Base-by-base conservation (phyloP, 2,797 vertebrate genomes). In the Acropternis orthonyx region DNA sequence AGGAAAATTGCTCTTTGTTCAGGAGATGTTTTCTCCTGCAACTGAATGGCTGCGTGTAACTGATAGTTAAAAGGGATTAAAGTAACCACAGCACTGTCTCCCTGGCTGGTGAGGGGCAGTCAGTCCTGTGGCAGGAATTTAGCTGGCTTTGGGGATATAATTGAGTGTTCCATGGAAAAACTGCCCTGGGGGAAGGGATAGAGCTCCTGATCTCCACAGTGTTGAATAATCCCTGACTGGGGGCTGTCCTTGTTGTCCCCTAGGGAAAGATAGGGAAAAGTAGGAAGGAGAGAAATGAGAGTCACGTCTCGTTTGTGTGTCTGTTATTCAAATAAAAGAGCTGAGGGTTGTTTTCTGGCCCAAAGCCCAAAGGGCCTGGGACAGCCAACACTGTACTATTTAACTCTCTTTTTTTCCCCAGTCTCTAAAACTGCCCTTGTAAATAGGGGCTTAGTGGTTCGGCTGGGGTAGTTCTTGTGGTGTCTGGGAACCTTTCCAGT, bases 291-390 rank as follows among this genome's bases (percentile, higher is more conserved):
- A 58, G 39, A 56, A 93, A 36, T 32, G 23, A 34, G 71, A 59
- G 61, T 55, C 23, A 2, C 74, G 76, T 65, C 37, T 41, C 62
- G 23, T 65, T 44, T n/a, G 41, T 75, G 44, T 71, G 49, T 41
- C 65, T 89, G 69, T 58, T 87, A 20, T 8, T 73, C 59, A 51
- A 68, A 76, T 49, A 68, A 80, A 89, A 63, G 61, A 65, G 55
- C 78, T 74, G 78, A 68, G 89, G 65, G 54, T 43, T 81, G 59
- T 41, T 46, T 46, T 36, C 89, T 93, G 92, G 94, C 94, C 73
- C 4, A 14, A 76, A 84, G 94, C 94, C 92, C 82, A 18, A 76
- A 55, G 30, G 82, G 55, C 59, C 51, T 65, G 41, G 74, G 78
- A 51, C 36, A 77, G 92, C 78, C 69, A 69, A 55, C 41, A 8